phyloP scores from a whole-genome alignment of 1,140 invertebrate species.

The Matsumurasca onukii region DNA sequence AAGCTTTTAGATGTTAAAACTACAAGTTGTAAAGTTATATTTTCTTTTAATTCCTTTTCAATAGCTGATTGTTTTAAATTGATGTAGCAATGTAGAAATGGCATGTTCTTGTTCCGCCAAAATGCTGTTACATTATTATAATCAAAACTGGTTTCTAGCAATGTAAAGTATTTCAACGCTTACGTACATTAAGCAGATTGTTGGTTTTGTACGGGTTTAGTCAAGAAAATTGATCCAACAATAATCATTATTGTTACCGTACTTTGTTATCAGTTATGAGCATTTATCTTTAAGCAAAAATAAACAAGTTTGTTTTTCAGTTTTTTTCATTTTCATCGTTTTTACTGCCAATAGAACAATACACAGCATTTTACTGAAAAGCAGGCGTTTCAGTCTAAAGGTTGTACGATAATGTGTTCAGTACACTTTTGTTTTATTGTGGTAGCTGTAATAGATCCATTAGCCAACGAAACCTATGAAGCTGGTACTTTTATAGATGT shows the following conservation, averaged over 20 bases:
- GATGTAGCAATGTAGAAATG: too few relatives aligned
- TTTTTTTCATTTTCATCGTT: not conserved
- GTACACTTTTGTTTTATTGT: not conserved
- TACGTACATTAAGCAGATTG: too few relatives aligned
- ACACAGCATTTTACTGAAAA: not conserved
- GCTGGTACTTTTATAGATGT: conserved; percentile 15
- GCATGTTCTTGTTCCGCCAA: too few relatives aligned
- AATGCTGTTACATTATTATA: too few relatives aligned
- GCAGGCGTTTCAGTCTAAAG: conserved; percentile 7
- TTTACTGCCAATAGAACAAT: conserved; percentile 8
- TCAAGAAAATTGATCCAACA: too few relatives aligned
- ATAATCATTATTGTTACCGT: conserved; percentile 13
- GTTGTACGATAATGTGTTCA: conserved; percentile 22
- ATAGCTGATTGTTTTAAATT: too few relatives aligned
- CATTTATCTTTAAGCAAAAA: conserved; percentile 25
- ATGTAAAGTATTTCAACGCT: too few relatives aligned
- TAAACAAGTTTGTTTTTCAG: conserved; percentile 21
- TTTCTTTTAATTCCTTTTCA: too few relatives aligned
- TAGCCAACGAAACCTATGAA: not conserved
- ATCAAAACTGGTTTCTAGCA: too few relatives aligned
- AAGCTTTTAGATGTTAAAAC: too few relatives aligned
- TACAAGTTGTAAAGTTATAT: too few relatives aligned
- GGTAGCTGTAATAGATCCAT: not conserved
- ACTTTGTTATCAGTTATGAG: conserved; percentile 23
- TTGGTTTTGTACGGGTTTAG: too few relatives aligned